Base-by-base conservation (phyloP, 2,888 invertebrate species). In the Platerodrilus igneus region DNA sequence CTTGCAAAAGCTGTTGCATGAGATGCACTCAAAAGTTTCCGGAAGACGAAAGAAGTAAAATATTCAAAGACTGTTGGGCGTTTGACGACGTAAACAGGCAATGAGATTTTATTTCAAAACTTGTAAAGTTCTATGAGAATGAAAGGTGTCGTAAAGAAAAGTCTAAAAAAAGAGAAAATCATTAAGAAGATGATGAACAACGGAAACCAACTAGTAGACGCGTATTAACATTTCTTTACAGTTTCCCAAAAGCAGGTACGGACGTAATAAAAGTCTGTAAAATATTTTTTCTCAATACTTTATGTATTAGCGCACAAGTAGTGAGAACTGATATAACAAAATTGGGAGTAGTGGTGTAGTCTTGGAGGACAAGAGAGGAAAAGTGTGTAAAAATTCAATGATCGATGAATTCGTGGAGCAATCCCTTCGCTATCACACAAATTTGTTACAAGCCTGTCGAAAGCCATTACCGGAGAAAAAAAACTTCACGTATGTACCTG, bases 381-480 rank as follows among this genome's bases (percentile, higher is more conserved):
- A 37, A 37, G 41, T 27, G 4, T 41, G 41, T 32, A 46, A 48
- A 44, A 50, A 50, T 33, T 46, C 48, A 3, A 23, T 31, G 14
- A 9, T 48, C 7, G 39, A 39, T 37, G 44, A 48, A 18, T 40
- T 35, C 11, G 33, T 48, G 1, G 46, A 50, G 31, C 31, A 45
- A 25, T 33, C 41, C 5, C 34, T 50, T 21, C 29, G 47, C 5
- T 35, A 50, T 22, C 43, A 48, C 22, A 50, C 48, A 8, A 45
- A 46, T 34, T 16, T 15, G 6, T n/a, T 48, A 48, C 35, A 38
- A 48, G 36, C 43, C 41, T 5, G 18, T 50, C 8, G 45, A 50
- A 29, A 50, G 47, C 17, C 49, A 47, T 36, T 47, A 47, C 21
- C 45, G 45, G 19, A 33, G 47, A 33, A 13, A 41, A 27, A 44